Evolutionary conservation across 30 jellyfish, hydroid and myxozoan genomes (phyloP).

Genomic region (Sanderia malayensis): DNA sequence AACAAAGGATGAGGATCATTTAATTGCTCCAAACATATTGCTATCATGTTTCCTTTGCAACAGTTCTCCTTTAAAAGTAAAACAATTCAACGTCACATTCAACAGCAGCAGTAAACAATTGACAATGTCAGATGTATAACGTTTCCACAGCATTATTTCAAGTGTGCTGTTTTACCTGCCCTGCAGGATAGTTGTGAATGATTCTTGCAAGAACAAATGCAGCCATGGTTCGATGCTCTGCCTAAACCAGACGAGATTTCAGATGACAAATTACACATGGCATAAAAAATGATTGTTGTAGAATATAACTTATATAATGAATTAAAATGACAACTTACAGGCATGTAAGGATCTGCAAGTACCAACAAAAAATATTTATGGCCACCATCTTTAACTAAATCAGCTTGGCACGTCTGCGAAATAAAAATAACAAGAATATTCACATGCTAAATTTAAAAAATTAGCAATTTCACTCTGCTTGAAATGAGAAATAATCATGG

Average conservation of each 20-base stretch:
- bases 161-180: constrained; percentile 67
- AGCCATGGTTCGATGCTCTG: constrained; percentile 94
- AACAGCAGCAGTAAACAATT: no score
- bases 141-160: neutral
- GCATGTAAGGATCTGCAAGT: constrained; percentile 96
- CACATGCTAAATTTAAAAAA: neutral
- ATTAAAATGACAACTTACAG: constrained; percentile 88
- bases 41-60: constrained; percentile 94
- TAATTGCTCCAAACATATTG: constrained; percentile 92
- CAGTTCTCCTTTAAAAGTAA: constrained; percentile 93
- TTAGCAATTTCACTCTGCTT: no score
- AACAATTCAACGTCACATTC: no score
- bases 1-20: constrained; percentile 93
- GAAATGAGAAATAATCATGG: no score
- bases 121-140: neutral
- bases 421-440: neutral
- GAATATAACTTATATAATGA: no score
- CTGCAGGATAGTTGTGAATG: constrained; percentile 89
- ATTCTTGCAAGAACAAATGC: constrained; percentile 93
- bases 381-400: constrained; percentile 84
- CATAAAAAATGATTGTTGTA: no score
- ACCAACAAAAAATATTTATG: constrained; percentile 88
- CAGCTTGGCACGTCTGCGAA: constrained; percentile 88
- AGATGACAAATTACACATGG: no score
- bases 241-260: no score